Evolutionary conservation across 2,888 invertebrate genomes (phyloP).

Genomic region (Empis stercorea): DNA sequence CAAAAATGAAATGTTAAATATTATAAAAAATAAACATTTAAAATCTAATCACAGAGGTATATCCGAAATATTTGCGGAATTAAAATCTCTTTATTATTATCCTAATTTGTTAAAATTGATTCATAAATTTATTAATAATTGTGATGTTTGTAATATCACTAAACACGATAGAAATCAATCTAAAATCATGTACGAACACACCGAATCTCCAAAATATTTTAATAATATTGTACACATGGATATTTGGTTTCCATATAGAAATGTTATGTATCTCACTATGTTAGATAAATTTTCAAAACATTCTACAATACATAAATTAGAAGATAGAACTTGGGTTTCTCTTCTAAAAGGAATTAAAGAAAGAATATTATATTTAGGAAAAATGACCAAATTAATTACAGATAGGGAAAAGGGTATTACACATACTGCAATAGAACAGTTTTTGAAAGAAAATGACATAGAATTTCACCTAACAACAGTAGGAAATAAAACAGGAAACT

Average conservation of each 20-base stretch:
- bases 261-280: slow-evolving; percentile 3
- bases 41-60: slow-evolving; percentile 7
- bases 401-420: slow-evolving; percentile 1
- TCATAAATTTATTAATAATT: slow-evolving; percentile 7
- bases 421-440: slow-evolving; percentile 3
- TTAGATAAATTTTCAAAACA: slow-evolving; percentile 7
- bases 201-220: not conserved
- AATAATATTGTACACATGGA: slow-evolving; percentile 5
- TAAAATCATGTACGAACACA: not conserved
- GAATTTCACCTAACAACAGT: slow-evolving; percentile 6
- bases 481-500: slow-evolving; percentile 8
- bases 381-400: slow-evolving; percentile 1
- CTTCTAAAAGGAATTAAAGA: slow-evolving; percentile 1
- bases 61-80: slow-evolving; percentile 3
- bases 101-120: slow-evolving; percentile 6
- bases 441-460: slow-evolving; percentile 4
- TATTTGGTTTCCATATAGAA: slow-evolving; percentile 4
- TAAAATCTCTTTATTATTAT: slow-evolving; percentile 4
- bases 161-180: slow-evolving; percentile 1
- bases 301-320: not conserved
- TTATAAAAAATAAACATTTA: slow-evolving; percentile 4
- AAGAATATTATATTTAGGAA: slow-evolving; percentile 4
- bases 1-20: slow-evolving; percentile 2
- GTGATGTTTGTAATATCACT: slow-evolving; percentile 4
- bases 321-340: slow-evolving; percentile 5